Evolutionary conservation across 2,888 invertebrate species (phyloP).

Genomic region (Notocelia uddmanniana): DNA sequence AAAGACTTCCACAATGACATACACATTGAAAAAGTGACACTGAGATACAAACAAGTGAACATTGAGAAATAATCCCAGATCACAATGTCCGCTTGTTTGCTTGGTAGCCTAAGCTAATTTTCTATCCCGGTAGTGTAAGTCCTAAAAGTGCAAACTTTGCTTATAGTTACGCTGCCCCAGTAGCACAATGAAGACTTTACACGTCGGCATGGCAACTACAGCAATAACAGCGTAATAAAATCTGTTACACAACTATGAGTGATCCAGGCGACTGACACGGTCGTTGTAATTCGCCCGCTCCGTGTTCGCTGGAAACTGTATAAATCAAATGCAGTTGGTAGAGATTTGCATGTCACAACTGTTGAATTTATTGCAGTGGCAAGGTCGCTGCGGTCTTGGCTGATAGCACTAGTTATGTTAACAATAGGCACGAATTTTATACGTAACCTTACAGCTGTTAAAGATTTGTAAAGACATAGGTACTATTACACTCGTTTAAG

Average conservation of each 20-base stretch:
- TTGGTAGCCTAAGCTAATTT: too few species aligned
- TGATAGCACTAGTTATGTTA: constrained; percentile 52
- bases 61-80: too few species aligned
- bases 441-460: constrained; percentile 7
- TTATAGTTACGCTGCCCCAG: not conserved
- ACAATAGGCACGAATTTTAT: constrained; percentile 11
- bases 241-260: constrained; percentile 32
- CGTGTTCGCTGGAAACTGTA: constrained; percentile 48
- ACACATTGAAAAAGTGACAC: too few species aligned
- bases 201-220: constrained; percentile 1
- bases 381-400: constrained; percentile 65
- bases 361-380: constrained; percentile 71
- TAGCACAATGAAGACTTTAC: not conserved
- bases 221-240: constrained; percentile 21
- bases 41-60: too few species aligned
- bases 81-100: too few species aligned
- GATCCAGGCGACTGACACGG: constrained; percentile 34
- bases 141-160: not conserved
- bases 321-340: constrained; percentile 76
- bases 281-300: constrained; percentile 40
- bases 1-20: too few species aligned
- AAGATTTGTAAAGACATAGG: constrained; percentile 14
- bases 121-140: too few species aligned
- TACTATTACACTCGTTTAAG: not conserved
- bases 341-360: constrained; percentile 80